Base-by-base conservation (phyloP, 2,113 vertebrate species). In the Ardeotis arabs region DNA sequence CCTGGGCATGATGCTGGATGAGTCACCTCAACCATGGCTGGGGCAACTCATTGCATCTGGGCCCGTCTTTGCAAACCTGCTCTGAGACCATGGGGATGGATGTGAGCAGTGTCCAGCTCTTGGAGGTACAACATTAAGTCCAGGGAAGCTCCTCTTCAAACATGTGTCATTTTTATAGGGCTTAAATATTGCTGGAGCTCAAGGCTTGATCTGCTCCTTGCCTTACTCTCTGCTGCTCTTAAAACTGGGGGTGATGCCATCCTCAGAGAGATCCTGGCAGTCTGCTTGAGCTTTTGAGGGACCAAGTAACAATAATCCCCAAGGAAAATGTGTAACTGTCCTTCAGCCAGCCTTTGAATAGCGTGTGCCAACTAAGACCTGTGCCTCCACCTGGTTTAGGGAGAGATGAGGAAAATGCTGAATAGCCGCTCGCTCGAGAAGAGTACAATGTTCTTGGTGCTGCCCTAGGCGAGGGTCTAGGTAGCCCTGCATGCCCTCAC, bases 281-380 rank as follows among this genome's bases (percentile, higher is more conserved):
- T 60, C 53, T 52, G 15, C 50, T 5, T 25, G 21, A 41, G 18
- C 14, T 58, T 77, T n/a, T 62, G 55, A 78, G 68, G 45, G 59
- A 39, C 27, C 35, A 53, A 2, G 19, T 47, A 17, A 33, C 16
- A 75, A 16, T 37, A 72, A 67, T 12, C 24, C 41, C 29, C 9
- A 4, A 52, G 59, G 27, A 44, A 41, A 60, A 64, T 0, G 11
- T 12, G 20, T 28, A 13, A 17, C 28, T 84, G 45, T 73, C 55
- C 81, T 78, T 78, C 72, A 47, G 0, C 5, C 62, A 76, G 67
- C 67, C 70, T 90, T 58, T 41, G 63, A 37, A 44, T 11, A 24
- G 67, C 0, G 0, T 25, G n/a, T 49, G 18, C 31, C 27, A 44
- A 50, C 21, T 1, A 35, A 56, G 52, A n/a, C 24, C 41, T 74